Base-by-base conservation (phyloP, 2,888 invertebrate genomes). In the Agonopterix alstromeriana region DNA sequence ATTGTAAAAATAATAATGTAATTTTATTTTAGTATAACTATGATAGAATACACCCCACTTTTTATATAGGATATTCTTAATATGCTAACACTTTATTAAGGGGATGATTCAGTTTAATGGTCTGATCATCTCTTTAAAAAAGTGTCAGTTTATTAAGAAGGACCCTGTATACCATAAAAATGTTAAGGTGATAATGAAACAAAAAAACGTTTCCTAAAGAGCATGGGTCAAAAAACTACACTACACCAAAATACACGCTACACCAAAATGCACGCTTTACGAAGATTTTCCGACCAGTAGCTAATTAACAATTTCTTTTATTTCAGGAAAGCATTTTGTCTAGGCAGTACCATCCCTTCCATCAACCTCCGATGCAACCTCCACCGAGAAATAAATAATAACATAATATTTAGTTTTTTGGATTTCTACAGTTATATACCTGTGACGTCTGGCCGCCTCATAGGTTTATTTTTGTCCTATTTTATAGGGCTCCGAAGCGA, bases 281-380 rank as follows among this genome's bases (percentile, higher is more conserved):
- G 17, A 17, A 17, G 17, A 17, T 17, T 17, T 3, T 17, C 2
- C 17, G 17, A 17, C 17, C 17, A 17, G 17, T 1, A 17, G 17
- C 3, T 17, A 17, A 27, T 27, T 5, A 27, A 27, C 27, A 7
- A 27, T 27, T 27, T 27, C 27, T n/a, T 43, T 45, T 46, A 1
- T 40, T 77, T 8, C 75, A 88, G 88, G 83, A 84, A 55, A 80
- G 70, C 47, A 64, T 88, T 53, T 66, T 79, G 48, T 73, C 85
- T 2, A 66, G 83, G 41, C 85, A 82, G 63, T 80, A 83, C 50
- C 88, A 88, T 47, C 86, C 87, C 3, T 85, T 84, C 71, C 88
- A 88, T 53, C 85, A 86, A 53, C 88, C 88, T 3, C 76, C 79
- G 1, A 73, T 80, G 75, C 85, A 83, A 57, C 76, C 77, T 47